Evolutionary conservation across 2,797 vertebrate species (phyloP).

Genomic region (Triplophysa bombifrons): DNA sequence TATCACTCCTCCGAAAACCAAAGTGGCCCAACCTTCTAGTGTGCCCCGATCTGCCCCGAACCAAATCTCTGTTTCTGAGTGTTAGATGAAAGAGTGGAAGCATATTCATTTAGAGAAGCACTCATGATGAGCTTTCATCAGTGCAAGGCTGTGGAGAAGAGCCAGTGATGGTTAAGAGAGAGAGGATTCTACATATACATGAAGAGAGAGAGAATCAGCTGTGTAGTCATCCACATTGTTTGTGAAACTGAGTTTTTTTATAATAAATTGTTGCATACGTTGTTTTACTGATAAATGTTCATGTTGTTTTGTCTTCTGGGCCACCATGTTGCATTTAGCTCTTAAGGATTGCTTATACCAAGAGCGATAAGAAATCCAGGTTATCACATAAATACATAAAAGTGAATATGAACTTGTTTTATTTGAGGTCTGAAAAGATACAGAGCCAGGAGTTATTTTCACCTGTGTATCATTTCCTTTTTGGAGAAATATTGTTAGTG

Average conservation of each 20-base stretch:
- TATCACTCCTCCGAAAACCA: conserved; percentile 44
- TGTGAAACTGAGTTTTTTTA: not conserved
- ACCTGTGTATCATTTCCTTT: too few species aligned
- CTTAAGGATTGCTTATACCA: too few species aligned
- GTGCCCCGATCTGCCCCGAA: conserved; percentile 43
- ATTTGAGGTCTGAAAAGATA: too few species aligned
- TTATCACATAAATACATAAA: too few species aligned
- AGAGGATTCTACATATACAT: conserved; percentile 33
- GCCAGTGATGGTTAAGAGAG: conserved; percentile 26
- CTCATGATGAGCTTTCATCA: conserved; percentile 69
- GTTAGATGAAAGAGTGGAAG: conserved; percentile 69
- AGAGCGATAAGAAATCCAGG: too few species aligned
- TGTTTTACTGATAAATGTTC: not conserved
- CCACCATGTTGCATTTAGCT: too few species aligned
- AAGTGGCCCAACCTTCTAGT: conserved; percentile 7
- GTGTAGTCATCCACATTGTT: too few species aligned
- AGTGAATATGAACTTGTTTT: too few species aligned
- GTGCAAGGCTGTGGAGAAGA: conserved; percentile 49
- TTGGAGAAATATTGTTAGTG: too few species aligned
- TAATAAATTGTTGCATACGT: not conserved
- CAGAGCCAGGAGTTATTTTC: too few species aligned
- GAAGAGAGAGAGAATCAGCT: conserved; percentile 6
- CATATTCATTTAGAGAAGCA: conserved; percentile 68
- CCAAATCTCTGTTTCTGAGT: conserved; percentile 45
- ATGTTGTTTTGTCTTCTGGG: not conserved